Percentiles rank a stretch among this genome's conserved stretches.
phyloP scores from a whole-genome alignment of 2,888 invertebrate species.

The Sesamia inferens region DNA sequence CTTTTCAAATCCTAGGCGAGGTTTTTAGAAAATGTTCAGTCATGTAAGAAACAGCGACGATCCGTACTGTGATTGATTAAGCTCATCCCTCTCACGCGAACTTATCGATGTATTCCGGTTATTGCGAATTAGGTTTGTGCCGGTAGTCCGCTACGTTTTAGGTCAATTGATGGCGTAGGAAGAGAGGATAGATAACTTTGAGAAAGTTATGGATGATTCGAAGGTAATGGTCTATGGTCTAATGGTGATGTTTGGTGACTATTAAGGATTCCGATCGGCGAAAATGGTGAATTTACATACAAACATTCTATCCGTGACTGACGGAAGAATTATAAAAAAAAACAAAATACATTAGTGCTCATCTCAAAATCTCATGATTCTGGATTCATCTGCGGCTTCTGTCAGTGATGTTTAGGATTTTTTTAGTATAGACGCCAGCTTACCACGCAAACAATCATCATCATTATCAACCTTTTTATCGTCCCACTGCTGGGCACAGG shows the following conservation, averaged over 20 bases:
- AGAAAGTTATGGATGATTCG: not conserved
- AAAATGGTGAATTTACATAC: not conserved
- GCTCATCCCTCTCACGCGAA: conserved; percentile 40
- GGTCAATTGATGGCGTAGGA: conserved; percentile 41
- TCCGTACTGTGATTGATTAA: conserved; percentile 55
- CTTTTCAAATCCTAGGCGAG: conserved; percentile 12
- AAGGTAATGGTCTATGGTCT: too few relatives aligned
- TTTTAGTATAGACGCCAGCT: not conserved
- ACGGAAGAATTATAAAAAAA: not conserved
- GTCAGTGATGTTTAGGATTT: not conserved
- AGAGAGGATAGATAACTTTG: not conserved
- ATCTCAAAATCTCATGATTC: too few relatives aligned
- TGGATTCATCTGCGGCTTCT: not conserved
- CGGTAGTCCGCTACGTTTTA: conserved; percentile 22
- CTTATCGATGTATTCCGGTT: conserved; percentile 52
- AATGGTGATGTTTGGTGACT: too few relatives aligned
- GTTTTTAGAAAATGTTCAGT: conserved; percentile 31
- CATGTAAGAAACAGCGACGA: conserved; percentile 35
- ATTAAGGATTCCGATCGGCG: not conserved
- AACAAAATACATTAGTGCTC: too few relatives aligned
- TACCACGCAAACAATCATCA: too few relatives aligned
- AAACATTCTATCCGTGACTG: not conserved
- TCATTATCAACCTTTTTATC: too few relatives aligned
- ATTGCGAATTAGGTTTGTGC: conserved; percentile 33
- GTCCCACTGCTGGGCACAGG: too few relatives aligned